Conservation (phyloP, 2,888 invertebrate species). For the Coenonympha arcania region DNA sequence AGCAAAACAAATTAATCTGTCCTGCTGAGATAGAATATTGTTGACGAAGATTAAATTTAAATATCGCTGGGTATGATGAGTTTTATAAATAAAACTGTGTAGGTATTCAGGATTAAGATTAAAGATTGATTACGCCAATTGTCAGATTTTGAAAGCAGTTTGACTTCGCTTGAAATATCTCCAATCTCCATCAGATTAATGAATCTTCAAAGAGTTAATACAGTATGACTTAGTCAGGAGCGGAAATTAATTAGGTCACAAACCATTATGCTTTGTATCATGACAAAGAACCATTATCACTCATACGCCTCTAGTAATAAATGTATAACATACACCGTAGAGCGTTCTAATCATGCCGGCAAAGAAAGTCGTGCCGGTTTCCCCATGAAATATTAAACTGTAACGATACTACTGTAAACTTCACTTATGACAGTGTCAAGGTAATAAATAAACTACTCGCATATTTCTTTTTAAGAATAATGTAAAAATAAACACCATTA, state of each 20-base stretch:
- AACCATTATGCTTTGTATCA: neutral
- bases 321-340: neutral
- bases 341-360: neutral
- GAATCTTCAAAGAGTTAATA: no score
- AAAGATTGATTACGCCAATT: no score
- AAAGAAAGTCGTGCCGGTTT: neutral
- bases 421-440: neutral
- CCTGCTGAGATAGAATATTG: no score
- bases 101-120: no score
- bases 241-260: neutral
- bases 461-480: neutral
- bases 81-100: no score
- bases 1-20: no score
- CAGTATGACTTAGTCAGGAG: neutral
- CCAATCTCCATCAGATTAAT: no score
- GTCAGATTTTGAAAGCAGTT: no score
- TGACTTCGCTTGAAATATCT: no score
- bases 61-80: no score
- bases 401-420: neutral
- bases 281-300: constrained; percentile 1
- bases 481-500: no score
- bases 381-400: neutral
- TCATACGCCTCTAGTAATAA: neutral
- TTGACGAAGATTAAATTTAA: no score
- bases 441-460: neutral